phyloP scores from a whole-genome alignment of 2,113 vertebrate genomes.

The Malurus alboscapulatus region DNA sequence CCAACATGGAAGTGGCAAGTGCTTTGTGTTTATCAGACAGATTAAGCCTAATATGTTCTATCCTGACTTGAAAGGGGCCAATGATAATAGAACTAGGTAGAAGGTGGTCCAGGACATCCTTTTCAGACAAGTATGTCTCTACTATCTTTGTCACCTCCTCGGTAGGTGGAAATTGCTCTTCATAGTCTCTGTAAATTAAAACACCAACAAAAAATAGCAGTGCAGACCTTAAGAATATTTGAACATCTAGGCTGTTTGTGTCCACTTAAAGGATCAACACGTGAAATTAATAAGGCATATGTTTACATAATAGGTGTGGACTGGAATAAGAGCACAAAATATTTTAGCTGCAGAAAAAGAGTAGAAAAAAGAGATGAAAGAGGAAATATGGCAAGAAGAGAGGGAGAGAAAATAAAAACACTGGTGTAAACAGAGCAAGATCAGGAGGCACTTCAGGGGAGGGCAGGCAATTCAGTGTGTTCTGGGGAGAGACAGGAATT shows the following conservation, averaged over 20 bases:
- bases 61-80: conserved; percentile 83
- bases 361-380: not conserved
- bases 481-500: not conserved
- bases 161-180: conserved; percentile 65
- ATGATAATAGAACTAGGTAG: conserved; percentile 83
- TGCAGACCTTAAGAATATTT: not conserved
- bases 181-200: conserved; percentile 65
- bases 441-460: not conserved
- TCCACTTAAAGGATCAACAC: not conserved
- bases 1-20: conserved; percentile 78
- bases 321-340: not conserved
- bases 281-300: not conserved
- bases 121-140: conserved; percentile 77
- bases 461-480: not conserved
- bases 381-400: not conserved
- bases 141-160: conserved; percentile 79
- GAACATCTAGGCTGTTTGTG: not conserved
- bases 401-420: not conserved
- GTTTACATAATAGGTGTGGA: not conserved
- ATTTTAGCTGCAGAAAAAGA: not conserved
- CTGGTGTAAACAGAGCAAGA: not conserved
- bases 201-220: not conserved
- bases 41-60: conserved; percentile 77
- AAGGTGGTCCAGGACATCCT: conserved; percentile 72
- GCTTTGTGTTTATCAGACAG: conserved; percentile 78